phyloP scores from a whole-genome alignment of 2,113 vertebrate species.

The Nannobrachium achirus region DNA sequence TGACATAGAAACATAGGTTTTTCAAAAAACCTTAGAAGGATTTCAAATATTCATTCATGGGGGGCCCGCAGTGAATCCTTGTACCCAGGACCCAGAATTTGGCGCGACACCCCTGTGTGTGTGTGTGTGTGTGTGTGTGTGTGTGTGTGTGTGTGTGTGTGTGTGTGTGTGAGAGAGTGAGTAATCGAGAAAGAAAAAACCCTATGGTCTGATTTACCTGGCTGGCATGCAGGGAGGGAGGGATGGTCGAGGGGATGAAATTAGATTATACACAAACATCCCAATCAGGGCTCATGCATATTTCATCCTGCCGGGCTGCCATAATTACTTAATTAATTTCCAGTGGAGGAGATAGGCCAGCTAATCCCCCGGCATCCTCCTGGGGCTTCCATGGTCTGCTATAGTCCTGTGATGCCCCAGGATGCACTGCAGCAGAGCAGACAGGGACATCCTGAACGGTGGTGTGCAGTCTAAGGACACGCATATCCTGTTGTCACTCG shows the following conservation, averaged over 20 bases:
- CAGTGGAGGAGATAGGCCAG: slow-evolving; percentile 71
- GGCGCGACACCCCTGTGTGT: no score
- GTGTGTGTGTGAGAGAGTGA: neutral
- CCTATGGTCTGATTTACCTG: slow-evolving; percentile 54
- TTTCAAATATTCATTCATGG: no score
- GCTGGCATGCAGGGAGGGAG: slow-evolving; percentile 52
- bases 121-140: neutral
- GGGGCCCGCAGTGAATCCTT: no score
- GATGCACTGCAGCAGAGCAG: slow-evolving; percentile 61
- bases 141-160: slow-evolving; percentile 9
- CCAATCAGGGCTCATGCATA: slow-evolving; percentile 82
- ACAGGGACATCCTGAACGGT: slow-evolving; percentile 35
- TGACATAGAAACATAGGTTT: no score
- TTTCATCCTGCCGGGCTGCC: slow-evolving; percentile 75
- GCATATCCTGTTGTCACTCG: slow-evolving; percentile 8
- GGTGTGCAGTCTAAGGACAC: no score
- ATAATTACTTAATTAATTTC: slow-evolving; percentile 87
- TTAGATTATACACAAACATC: slow-evolving; percentile 81
- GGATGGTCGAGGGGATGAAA: slow-evolving; percentile 62
- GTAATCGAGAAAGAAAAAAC: neutral
- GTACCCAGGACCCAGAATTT: no score
- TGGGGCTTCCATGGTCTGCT: slow-evolving; percentile 48
- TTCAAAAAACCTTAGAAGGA: no score
- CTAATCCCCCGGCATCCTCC: slow-evolving; percentile 71
- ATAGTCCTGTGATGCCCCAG: slow-evolving; percentile 67